Evolutionary conservation across 2,797 vertebrate species (phyloP).

Genomic region (Buceros bicornis): DNA sequence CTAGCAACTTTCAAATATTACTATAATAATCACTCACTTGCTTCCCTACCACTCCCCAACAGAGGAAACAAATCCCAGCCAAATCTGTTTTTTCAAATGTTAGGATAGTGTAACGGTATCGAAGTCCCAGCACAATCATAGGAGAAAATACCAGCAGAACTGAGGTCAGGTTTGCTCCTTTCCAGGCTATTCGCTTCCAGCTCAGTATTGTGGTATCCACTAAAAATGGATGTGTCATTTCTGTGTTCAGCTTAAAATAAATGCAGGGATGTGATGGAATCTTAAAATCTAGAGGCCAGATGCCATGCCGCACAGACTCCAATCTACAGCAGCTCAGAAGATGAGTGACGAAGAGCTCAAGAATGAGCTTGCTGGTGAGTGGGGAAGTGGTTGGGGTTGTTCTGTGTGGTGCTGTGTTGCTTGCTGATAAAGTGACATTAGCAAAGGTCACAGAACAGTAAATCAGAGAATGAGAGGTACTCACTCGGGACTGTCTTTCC

Average conservation of each 20-base stretch:
- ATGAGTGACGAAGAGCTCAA: neutral
- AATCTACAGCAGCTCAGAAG: neutral
- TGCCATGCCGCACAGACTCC: fast-evolving
- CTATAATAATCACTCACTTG: neutral
- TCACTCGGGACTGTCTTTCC: neutral
- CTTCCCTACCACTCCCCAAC: neutral
- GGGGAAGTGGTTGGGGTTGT: neutral
- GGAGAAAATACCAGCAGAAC: neutral
- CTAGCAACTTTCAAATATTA: neutral
- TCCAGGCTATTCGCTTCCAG: neutral
- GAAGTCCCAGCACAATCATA: neutral
- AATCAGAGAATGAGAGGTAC: neutral
- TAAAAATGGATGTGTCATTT: neutral
- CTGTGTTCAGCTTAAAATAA: neutral
- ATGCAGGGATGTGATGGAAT: neutral
- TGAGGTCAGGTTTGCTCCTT: slow-evolving; percentile 17
- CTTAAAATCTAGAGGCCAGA: neutral
- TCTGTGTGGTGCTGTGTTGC: neutral
- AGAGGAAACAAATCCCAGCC: neutral
- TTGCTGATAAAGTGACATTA: neutral
- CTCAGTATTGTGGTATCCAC: neutral
- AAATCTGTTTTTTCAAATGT: neutral
- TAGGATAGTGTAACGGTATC: neutral
- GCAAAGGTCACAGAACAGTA: neutral
- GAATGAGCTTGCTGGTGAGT: neutral